A percentile compares a stretch with the other conserved stretches of the same genome.
These are phyloP conservation scores for Tridacna crocea DNA, from an alignment of 2,888 invertebrate genomes.

Conservation along the genomic window DNA sequence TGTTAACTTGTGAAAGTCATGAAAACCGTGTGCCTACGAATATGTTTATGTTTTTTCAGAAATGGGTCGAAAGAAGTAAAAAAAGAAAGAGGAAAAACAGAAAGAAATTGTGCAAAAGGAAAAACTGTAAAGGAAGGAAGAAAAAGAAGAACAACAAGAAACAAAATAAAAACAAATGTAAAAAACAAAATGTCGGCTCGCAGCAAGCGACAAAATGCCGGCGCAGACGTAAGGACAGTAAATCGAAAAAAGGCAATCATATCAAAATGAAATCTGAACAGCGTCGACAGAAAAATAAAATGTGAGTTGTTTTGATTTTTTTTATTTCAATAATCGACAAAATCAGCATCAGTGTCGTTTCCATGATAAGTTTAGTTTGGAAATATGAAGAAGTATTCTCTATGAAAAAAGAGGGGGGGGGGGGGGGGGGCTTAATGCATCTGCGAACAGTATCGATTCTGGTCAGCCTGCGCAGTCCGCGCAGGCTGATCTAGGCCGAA, in stretches of 20 bases:
- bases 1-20: neutral
- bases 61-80: slow-evolving; percentile 37
- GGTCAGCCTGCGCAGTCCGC: no score
- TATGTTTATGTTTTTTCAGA: slow-evolving; percentile 9
- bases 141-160: slow-evolving; percentile 12
- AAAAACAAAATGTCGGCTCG: neutral
- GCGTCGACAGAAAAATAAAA: neutral
- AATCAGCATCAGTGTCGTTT: no score
- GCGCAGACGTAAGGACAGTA: slow-evolving; percentile 9
- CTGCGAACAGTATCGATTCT: no score
- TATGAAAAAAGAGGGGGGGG: no score
- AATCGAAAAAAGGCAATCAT: slow-evolving; percentile 7
- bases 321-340: no score
- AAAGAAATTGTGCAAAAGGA: slow-evolving; percentile 38
- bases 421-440: no score
- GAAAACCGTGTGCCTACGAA: neutral
- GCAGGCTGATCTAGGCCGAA: no score
- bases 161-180: slow-evolving; percentile 9
- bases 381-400: no score
- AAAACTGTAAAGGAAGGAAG: slow-evolving; percentile 32
- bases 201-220: slow-evolving; percentile 9
- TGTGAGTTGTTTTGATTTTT: neutral
- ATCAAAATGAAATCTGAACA: slow-evolving; percentile 1
- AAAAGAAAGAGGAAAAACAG: slow-evolving; percentile 30
- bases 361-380: no score